Base-by-base conservation (phyloP, 2,113 vertebrate species). In the Pyxicephalus adspersus region DNA sequence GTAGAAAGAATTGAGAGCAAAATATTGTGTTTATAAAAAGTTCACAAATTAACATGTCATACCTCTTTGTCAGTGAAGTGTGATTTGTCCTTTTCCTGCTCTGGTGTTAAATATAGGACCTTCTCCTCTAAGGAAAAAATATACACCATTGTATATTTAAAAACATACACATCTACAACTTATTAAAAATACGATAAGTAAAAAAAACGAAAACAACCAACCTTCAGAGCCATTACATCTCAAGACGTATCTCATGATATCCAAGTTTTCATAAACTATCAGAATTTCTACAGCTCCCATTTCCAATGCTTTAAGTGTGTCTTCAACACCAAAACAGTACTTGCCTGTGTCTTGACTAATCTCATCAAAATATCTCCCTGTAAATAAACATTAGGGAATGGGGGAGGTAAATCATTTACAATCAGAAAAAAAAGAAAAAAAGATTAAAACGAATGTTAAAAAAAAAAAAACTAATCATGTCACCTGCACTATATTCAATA, bases 31-130 rank as follows among this genome's bases (percentile, higher is more conserved):
- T 34, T 38, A 9, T 6, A 9, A 6, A 38, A 38, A 4, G 11
- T 45, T 3, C 11, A 9, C 2, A 45, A 45, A 45, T 45, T 45
- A 22, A 28, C 60, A 82, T 51, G 75, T 84, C 91, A 87, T 90
- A 98, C 98, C 96, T 99, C 98, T 91, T 98, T 99, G 88, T 99
- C 98, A 94, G 95, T 98, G 92, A 99, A 99, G 91, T 99, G 98
- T 84, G 98, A 99, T 89, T 99, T 99, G 92, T 99, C 98, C 91
- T 99, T 99, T 90, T 99, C 98, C 85, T 99, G 98, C 85, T 99
- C 97, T 85, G 96, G 97, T 87, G 97, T 99, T 90, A 99, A 91
- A 91, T 98, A 98, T 84, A 99, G 94, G 87, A 95, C 96, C 92
- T 99, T 99, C 87, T 98, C 97, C 87, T 98, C 98, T 98, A 86